Percentiles rank a stretch among this genome's conserved stretches.
Evolutionary conservation across 2,113 vertebrate species (phyloP).

Genomic region (Otocyon megalotis): DNA sequence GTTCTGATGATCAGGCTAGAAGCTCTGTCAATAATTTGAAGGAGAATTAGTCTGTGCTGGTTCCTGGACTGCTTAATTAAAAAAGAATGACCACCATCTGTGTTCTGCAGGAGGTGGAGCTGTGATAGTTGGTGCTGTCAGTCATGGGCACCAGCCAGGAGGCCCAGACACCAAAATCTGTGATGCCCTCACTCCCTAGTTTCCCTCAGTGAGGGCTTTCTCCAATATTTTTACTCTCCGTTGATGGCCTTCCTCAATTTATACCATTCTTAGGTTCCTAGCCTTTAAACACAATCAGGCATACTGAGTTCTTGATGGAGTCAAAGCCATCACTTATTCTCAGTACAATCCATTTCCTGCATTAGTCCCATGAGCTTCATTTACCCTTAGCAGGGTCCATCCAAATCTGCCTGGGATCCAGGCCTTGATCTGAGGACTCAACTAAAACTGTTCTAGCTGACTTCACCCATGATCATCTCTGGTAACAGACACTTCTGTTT

Average conservation of each 20-base stretch:
- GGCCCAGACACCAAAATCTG: not conserved
- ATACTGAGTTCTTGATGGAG: not conserved
- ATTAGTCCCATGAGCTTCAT: not conserved
- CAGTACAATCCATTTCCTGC: not conserved
- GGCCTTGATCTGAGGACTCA: not conserved
- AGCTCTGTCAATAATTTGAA: not conserved
- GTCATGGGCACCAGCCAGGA: not conserved
- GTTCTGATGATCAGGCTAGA: not conserved
- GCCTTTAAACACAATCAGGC: not conserved
- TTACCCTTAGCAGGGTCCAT: not conserved
- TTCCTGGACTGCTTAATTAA: not conserved
- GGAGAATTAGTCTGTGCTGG: not conserved
- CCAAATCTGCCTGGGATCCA: rapidly evolving
- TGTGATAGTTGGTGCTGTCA: not conserved
- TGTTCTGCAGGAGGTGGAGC: not conserved
- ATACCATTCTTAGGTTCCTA: not conserved
- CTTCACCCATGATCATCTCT: not conserved
- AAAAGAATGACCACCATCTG: not conserved
- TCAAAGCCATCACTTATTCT: not conserved
- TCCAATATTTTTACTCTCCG: not conserved
- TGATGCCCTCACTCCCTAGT: not conserved
- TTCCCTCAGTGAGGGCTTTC: not conserved
- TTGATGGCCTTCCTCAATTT: not conserved
- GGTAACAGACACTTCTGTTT: not conserved
- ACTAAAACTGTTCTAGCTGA: not conserved